A percentile compares a stretch with the other conserved stretches of the same genome.
phyloP scores from a whole-genome alignment of 2,888 invertebrate genomes.

The Danaus chrysippus region DNA sequence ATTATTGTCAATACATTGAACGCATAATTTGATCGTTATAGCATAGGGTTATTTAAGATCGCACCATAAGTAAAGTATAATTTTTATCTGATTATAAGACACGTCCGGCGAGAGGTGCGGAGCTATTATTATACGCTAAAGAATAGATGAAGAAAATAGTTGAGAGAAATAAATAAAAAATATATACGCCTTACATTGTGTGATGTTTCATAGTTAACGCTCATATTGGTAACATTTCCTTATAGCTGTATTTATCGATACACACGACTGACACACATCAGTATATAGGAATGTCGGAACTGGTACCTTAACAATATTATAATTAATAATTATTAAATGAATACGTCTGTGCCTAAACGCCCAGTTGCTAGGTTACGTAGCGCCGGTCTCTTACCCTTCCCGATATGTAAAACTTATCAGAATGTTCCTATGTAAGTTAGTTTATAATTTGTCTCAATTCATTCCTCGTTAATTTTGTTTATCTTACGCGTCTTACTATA shows the following conservation, averaged over 20 bases:
- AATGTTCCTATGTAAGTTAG: slow-evolving; percentile 74
- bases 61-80: slow-evolving; percentile 77
- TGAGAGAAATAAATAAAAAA: not conserved
- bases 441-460: slow-evolving; percentile 67
- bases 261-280: slow-evolving; percentile 64
- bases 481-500: slow-evolving; percentile 15
- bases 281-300: slow-evolving; percentile 60
- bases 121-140: slow-evolving; percentile 66
- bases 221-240: slow-evolving; percentile 66
- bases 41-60: slow-evolving; percentile 79
- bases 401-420: slow-evolving; percentile 39
- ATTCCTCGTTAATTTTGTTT: slow-evolving; percentile 53
- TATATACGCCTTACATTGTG: slow-evolving; percentile 64
- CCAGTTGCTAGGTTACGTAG: slow-evolving; percentile 63
- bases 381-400: slow-evolving; percentile 46
- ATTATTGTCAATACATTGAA: slow-evolving; percentile 70
- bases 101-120: slow-evolving; percentile 71
- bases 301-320: slow-evolving; percentile 62
- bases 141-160: slow-evolving; percentile 51
- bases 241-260: slow-evolving; percentile 60
- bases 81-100: slow-evolving; percentile 74
- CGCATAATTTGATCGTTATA: slow-evolving; percentile 76
- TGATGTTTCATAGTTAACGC: slow-evolving; percentile 69
- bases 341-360: slow-evolving; percentile 59
- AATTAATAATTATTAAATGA: slow-evolving; percentile 43